Evolutionary conservation across 2,113 vertebrate genomes (phyloP).

Genomic region (Pagrus major): DNA sequence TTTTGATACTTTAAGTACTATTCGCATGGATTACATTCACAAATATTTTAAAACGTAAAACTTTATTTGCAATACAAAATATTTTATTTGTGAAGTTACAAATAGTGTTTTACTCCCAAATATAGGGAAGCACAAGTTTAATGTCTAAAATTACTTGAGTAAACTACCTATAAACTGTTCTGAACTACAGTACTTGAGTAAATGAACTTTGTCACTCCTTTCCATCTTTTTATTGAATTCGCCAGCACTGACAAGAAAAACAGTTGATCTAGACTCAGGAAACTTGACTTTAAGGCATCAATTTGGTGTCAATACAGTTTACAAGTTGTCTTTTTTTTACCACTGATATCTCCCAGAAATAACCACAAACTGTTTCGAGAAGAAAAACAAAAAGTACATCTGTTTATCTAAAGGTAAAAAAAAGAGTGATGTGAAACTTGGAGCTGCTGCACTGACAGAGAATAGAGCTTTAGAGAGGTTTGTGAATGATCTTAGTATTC

Average conservation of each 20-base stretch:
- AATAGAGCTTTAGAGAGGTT: not conserved
- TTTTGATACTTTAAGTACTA: too few relatives aligned
- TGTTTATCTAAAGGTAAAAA: not conserved
- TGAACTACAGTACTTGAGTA: not conserved
- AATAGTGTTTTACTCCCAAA: not conserved
- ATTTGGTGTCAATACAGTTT: not conserved
- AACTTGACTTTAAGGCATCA: not conserved
- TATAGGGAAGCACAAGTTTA: not conserved
- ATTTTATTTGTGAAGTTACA: not conserved
- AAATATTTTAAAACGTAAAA: too few relatives aligned
- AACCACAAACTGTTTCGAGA: not conserved
- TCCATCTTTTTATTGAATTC: too few relatives aligned
- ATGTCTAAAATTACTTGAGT: not conserved
- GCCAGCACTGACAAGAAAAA: not conserved
- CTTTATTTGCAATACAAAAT: not conserved
- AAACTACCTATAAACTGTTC: not conserved
- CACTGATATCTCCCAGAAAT: too few relatives aligned
- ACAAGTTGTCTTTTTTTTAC: too few relatives aligned
- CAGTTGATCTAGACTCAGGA: not conserved
- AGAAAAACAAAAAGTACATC: too few relatives aligned
- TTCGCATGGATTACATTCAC: too few relatives aligned
- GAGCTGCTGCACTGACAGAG: not conserved
- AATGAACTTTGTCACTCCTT: not conserved
- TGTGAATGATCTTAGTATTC: not conserved
- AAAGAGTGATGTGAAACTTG: not conserved